Conservation (phyloP, 2,888 invertebrate genomes). For the Amaurobius ferox region DNA sequence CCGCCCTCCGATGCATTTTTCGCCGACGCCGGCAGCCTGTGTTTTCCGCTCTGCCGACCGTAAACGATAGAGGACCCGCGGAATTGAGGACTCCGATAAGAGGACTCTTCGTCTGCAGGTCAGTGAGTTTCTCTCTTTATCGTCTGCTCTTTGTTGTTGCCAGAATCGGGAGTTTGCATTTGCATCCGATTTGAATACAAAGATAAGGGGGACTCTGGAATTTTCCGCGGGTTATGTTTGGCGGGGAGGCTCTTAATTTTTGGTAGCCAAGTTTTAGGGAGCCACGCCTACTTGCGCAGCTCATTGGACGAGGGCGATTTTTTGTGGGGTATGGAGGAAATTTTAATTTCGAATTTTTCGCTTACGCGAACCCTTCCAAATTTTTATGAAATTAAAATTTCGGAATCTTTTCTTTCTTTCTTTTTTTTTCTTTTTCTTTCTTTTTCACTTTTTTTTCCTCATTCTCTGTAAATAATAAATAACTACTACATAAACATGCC, state of each 20-base stretch:
- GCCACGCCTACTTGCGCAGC: constrained; percentile 56
- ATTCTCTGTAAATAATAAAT: too few species aligned
- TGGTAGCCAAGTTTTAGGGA: constrained; percentile 31
- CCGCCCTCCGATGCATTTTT: constrained; percentile 62
- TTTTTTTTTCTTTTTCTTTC: too few species aligned
- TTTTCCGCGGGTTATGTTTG: constrained; percentile 11
- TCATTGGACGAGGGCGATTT: constrained; percentile 53
- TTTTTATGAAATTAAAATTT: not conserved
- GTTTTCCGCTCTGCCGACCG: constrained; percentile 63
- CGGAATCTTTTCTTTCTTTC: not conserved
- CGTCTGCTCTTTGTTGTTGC: constrained; percentile 28
- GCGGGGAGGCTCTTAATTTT: constrained; percentile 16
- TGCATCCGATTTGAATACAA: constrained; percentile 47
- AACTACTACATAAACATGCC: too few species aligned
- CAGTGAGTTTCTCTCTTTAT: constrained; percentile 41
- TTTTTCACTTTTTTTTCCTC: too few species aligned
- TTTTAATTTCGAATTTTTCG: constrained; percentile 33
- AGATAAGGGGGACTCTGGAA: not conserved
- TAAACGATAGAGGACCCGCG: constrained; percentile 54
- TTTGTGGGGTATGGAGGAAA: constrained; percentile 25
- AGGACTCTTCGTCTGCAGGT: constrained; percentile 42
- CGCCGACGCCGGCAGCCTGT: constrained; percentile 62
- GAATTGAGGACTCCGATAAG: constrained; percentile 17
- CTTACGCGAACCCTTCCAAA: not conserved
- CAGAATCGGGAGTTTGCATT: constrained; percentile 21